Evolutionary conservation across 2,888 invertebrate species (phyloP).

Genomic region (Dioctria rufipes): DNA sequence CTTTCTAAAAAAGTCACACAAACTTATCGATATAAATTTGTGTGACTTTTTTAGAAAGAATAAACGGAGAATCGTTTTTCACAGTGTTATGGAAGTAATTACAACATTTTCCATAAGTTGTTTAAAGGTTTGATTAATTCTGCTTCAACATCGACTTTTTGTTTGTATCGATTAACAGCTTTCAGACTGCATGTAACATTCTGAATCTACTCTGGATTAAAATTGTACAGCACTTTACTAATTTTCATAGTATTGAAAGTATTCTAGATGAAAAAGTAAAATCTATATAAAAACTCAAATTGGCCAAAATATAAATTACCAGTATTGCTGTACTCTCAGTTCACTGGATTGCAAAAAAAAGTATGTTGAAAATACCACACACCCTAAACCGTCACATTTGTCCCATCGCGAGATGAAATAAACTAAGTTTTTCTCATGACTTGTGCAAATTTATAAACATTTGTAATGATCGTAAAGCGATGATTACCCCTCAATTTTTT

Average conservation of each 20-base stretch:
- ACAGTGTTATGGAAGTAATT: background rate
- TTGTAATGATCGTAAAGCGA: too few relatives aligned
- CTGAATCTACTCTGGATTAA: slow-evolving; percentile 10
- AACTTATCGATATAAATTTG: slow-evolving; percentile 6
- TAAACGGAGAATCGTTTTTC: background rate
- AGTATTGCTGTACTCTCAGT: too few relatives aligned
- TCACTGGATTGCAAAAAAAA: too few relatives aligned
- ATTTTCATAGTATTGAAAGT: slow-evolving; percentile 13
- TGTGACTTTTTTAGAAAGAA: background rate
- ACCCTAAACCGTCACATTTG: too few relatives aligned
- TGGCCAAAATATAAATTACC: too few relatives aligned
- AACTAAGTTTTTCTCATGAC: too few relatives aligned
- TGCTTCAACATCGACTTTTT: background rate
- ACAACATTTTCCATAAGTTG: background rate
- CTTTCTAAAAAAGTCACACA: slow-evolving; percentile 3
- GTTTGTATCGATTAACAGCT: background rate
- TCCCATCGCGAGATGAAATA: too few relatives aligned
- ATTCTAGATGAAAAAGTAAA: background rate
- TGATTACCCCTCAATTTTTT: too few relatives aligned
- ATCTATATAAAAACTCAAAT: too few relatives aligned
- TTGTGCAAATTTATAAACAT: too few relatives aligned
- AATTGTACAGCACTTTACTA: background rate
- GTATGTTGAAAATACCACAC: too few relatives aligned
- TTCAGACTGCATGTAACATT: slow-evolving; percentile 15
- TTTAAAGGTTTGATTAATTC: background rate